Conservation (phyloP, 2,888 invertebrate species). For the Spisula subtruncata region DNA sequence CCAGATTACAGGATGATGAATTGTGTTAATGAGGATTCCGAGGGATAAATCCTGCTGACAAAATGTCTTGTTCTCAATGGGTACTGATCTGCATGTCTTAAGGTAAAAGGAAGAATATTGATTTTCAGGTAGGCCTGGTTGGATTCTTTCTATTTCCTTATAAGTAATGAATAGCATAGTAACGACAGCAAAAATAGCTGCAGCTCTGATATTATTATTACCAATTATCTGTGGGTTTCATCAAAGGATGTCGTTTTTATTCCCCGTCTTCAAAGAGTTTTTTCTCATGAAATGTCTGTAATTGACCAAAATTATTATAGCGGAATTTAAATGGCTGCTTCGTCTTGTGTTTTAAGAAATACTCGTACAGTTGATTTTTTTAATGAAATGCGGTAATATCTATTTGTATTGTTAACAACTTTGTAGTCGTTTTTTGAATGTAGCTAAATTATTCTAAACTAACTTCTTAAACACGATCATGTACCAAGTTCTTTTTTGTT, state of each 20-base stretch:
- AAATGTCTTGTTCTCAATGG: background rate
- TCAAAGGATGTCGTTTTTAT: constrained; percentile 2
- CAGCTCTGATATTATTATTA: constrained; percentile 7
- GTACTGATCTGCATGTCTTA: background rate
- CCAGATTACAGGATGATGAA: background rate
- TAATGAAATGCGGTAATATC: background rate
- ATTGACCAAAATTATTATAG: constrained; percentile 15
- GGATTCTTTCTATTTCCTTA: background rate
- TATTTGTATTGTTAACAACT: background rate
- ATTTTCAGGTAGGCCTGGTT: background rate
- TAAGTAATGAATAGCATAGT: constrained; percentile 5
- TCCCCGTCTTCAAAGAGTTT: constrained; percentile 6
- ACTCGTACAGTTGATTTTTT: background rate
- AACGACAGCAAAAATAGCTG: background rate
- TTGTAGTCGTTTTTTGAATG: background rate
- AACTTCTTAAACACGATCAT: too few species aligned
- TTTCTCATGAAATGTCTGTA: constrained; percentile 12
- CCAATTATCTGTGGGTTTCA: background rate
- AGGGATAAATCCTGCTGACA: constrained; percentile 12
- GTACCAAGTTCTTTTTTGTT: background rate
- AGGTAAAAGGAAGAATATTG: constrained; percentile 8
- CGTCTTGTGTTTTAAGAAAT: background rate
- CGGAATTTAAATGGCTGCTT: background rate
- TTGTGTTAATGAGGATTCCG: background rate
- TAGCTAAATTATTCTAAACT: too few species aligned